Conservation (phyloP, 2,888 invertebrate species). For the Dione juno region DNA sequence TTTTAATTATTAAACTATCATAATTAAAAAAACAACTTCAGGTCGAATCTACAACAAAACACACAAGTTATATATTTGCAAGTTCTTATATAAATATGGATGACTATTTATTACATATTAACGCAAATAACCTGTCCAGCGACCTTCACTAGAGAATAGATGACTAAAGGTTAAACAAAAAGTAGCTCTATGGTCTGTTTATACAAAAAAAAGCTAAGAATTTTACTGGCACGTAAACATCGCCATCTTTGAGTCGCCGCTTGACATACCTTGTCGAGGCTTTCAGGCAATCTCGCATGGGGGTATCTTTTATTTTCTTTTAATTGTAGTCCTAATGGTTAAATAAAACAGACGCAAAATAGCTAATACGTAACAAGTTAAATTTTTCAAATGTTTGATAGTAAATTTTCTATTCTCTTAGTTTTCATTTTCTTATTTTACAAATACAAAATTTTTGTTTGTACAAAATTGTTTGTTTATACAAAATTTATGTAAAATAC, state of each 20-base stretch:
- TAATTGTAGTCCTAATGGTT: constrained; percentile 4
- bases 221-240: constrained; percentile 44
- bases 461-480: too few relatives aligned
- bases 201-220: constrained; percentile 40
- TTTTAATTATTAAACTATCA: too few relatives aligned
- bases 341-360: background rate
- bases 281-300: constrained; percentile 1
- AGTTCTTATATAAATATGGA: constrained; percentile 1
- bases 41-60: background rate
- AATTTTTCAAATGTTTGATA: background rate
- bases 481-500: too few relatives aligned
- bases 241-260: constrained; percentile 42
- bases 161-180: constrained; percentile 44
- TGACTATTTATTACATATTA: constrained; percentile 4
- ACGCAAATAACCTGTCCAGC: constrained; percentile 17
- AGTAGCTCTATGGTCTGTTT: constrained; percentile 41
- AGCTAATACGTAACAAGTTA: background rate
- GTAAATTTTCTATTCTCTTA: too few relatives aligned
- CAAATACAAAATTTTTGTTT: too few relatives aligned
- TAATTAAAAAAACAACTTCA: too few relatives aligned
- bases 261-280: constrained; percentile 18
- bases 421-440: too few relatives aligned
- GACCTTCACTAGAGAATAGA: constrained; percentile 37
- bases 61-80: background rate
- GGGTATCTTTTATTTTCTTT: background rate